Base-by-base conservation (phyloP, 1,140 invertebrate species). In the Nasonia longicornis region DNA sequence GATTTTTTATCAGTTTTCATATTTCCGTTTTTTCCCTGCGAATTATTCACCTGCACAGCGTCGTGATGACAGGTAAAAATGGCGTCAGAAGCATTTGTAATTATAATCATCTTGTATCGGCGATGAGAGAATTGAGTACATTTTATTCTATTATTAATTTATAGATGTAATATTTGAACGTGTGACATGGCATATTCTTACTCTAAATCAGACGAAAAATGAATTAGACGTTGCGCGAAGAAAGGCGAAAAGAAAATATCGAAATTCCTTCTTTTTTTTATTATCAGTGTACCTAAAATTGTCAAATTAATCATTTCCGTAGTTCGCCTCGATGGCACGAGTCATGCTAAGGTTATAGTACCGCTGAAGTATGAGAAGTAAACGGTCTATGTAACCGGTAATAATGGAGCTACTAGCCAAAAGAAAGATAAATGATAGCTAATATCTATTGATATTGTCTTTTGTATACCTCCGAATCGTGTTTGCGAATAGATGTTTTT, bases 361-460 rank as follows among this genome's bases (percentile, higher is more conserved):
- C 66, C 26, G 31, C 14, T 31, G 66, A 67, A 67, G 12, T 67
- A 31, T 67, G 16, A 31, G 22, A 12, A 58, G 52, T 58, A 58
- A 58, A n/a, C 52, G 52, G 52, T 58, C 20, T 58, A 58, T 58
- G 31, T 35, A 70, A 70, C 69, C 29, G 35, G 14, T 26, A 67
- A 67, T 67, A 67, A 31, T 26, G 10, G 22, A 67, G 69, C 69
- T 70, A 70, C 69, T 70, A 42, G 69, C 69, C 69, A 70, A 70
- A 70, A 70, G 69, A 70, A 35, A 70, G 35, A 70, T 35, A 70
- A 70, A 2, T n/a, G 20, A 70, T 70, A 70, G 16, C 35, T 35
- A 35, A 70, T 70, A 70, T 70, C 69, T 70, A 70, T 70, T 70
- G 69, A 70, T 70, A 70, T 70, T 70, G 69, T 70, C 69, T 70